Base-by-base conservation (phyloP, 2,888 invertebrate species). In the Andrena marginata region DNA sequence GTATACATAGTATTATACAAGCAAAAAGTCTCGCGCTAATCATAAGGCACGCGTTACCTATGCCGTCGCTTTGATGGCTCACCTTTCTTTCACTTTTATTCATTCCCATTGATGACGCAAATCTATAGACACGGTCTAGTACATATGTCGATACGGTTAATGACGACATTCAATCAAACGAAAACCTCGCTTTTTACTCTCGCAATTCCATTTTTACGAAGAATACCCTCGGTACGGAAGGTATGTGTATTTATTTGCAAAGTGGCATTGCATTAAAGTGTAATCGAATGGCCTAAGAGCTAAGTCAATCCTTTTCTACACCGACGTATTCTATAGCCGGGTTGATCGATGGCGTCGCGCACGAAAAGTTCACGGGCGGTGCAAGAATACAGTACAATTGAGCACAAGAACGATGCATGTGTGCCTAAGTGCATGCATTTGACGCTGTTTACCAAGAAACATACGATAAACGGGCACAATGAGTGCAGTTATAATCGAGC, bases 301-400 rank as follows among this genome's bases (percentile, higher is more conserved):
- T 42, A 42, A 42, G 42, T 64, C 70, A 62, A 75, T 20, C 59
- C 26, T 75, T 85, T 77, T 72, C 59, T 63, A 68, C 42, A 35
- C 70, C 49, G 64, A 48, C 59, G 51, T 81, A 75, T 76, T 68
- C 65, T 54, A 74, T 56, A 60, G 54, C 5, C 54, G 26, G 13
- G 68, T 60, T 71, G 68, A 85, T 86, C 86, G 82, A 86, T 80
- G 67, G 35, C 33, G 72, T 33, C 62, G 65, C 68, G 68, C 70
- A 82, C 77, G 65, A 80, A 86, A 82, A 86, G 86, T 86, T 86
- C 86, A 86, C 86, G 85, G 82, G 84, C 86, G 77, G 20, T 42
- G 26, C n/a, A 59, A 59, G 42, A 69, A 59, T 70, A 70, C 42
- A 42, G 42, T 42, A 16, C 42, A 42, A 42, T 42, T 42, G 42